A percentile compares a stretch with the other conserved stretches of the same genome.
Evolutionary conservation across 2,888 invertebrate species (phyloP).

Genomic region (Hedychridium roseum): DNA sequence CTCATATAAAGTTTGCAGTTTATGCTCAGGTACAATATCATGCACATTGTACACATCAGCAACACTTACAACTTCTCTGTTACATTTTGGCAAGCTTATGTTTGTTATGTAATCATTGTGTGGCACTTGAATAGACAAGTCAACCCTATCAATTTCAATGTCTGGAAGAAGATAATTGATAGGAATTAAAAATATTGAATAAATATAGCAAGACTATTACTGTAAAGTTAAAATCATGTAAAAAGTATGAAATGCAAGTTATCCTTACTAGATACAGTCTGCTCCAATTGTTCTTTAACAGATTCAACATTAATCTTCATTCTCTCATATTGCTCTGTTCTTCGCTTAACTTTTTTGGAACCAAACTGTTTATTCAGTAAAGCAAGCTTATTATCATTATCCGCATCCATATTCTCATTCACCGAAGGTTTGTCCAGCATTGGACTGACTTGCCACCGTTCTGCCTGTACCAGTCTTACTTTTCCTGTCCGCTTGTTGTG

Average conservation of each 20-base stretch:
- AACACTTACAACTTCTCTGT: slow-evolving; percentile 49
- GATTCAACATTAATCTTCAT: slow-evolving; percentile 69
- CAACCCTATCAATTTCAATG: slow-evolving; percentile 56
- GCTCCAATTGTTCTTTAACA: slow-evolving; percentile 69
- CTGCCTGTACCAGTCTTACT: slow-evolving; percentile 53
- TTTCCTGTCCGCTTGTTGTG: slow-evolving; percentile 57
- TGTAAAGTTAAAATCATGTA: slow-evolving; percentile 67
- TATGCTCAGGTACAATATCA: slow-evolving; percentile 53
- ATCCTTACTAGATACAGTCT: slow-evolving; percentile 65
- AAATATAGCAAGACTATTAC: slow-evolving; percentile 80
- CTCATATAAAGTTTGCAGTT: slow-evolving; percentile 46
- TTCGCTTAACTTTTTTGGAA: slow-evolving; percentile 70
- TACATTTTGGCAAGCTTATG: slow-evolving; percentile 45
- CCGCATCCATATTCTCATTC: slow-evolving; percentile 13
- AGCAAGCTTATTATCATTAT: slow-evolving; percentile 35
- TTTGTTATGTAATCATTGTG: slow-evolving; percentile 32
- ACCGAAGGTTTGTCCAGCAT: slow-evolving; percentile 41
- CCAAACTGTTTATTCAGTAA: slow-evolving; percentile 72
- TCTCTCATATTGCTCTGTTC: slow-evolving; percentile 70
- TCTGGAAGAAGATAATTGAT: slow-evolving; percentile 88
- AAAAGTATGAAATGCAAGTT: slow-evolving; percentile 72
- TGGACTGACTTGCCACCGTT: slow-evolving; percentile 55
- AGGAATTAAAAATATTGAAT: slow-evolving; percentile 81
- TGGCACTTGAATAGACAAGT: slow-evolving; percentile 17
- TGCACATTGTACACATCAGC: slow-evolving; percentile 54